phyloP scores from a whole-genome alignment of 2,113 vertebrate genomes.

The Tricholaema leucomelas region DNA sequence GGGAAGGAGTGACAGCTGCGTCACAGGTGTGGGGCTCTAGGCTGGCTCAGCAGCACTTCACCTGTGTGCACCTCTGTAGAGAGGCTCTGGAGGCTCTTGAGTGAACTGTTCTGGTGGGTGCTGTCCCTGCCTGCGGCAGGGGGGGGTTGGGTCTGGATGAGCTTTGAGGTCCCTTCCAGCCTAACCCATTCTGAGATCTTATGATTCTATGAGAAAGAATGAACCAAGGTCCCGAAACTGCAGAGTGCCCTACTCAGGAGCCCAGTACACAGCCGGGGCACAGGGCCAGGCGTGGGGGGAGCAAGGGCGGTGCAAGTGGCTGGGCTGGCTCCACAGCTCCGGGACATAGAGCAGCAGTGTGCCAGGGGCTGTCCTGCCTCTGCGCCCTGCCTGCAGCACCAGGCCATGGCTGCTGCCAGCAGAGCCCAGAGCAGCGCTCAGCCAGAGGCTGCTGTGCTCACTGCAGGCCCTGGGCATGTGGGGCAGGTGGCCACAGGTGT shows the following conservation, averaged over 20 bases:
- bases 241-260: neutral
- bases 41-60: neutral
- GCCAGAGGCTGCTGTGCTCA: accelerated
- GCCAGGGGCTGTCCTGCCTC: accelerated
- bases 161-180: too few relatives aligned
- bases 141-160: too few relatives aligned
- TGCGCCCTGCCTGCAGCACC: neutral
- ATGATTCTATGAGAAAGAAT: too few relatives aligned
- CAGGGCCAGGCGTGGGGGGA: neutral
- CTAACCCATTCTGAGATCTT: too few relatives aligned
- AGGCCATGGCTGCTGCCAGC: neutral
- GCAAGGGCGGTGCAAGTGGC: neutral
- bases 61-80: neutral
- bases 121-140: too few relatives aligned
- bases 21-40: neutral
- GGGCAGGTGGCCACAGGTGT: neutral
- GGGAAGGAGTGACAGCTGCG: neutral
- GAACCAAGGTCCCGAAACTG: neutral
- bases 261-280: neutral
- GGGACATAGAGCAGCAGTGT: neutral
- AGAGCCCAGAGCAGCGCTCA: accelerated
- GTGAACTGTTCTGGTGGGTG: too few relatives aligned
- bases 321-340: neutral
- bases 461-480: accelerated
- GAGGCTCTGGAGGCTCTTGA: neutral